phyloP scores from a whole-genome alignment of 2,797 vertebrate species.

The Distichodus sexfasciatus region DNA sequence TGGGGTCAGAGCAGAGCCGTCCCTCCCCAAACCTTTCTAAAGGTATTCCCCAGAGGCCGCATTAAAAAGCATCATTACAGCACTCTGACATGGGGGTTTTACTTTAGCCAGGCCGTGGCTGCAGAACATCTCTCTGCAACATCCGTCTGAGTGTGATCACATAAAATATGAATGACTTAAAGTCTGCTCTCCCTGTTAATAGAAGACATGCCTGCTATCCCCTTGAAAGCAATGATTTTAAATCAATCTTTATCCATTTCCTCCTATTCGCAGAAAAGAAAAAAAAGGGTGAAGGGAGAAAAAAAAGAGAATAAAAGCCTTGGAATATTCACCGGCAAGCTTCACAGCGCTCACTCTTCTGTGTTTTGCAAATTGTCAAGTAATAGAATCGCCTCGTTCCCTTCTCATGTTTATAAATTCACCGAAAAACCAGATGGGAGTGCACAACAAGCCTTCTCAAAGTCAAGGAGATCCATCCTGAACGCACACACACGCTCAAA shows the following conservation, averaged over 20 bases:
- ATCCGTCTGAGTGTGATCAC: constrained; percentile 5
- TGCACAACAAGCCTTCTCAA: constrained; percentile 8
- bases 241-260: constrained; percentile 26
- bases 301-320: too few relatives aligned
- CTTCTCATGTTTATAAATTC: constrained; percentile 34
- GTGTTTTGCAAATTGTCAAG: constrained; percentile 6
- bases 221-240: background rate
- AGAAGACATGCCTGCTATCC: background rate
- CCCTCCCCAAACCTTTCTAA: constrained; percentile 1
- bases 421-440: constrained; percentile 13
- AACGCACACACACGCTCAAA: background rate
- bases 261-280: background rate
- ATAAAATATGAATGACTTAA: constrained; percentile 33
- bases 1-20: background rate
- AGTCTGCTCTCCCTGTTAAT: constrained; percentile 12
- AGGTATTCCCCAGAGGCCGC: constrained; percentile 14
- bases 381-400: constrained; percentile 9
- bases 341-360: background rate
- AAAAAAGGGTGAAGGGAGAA: background rate
- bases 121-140: constrained; percentile 11
- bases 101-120: constrained; percentile 10
- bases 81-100: constrained; percentile 17
- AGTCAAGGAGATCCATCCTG: background rate
- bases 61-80: constrained; percentile 26
- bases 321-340: background rate